Conservation (phyloP, 2,797 vertebrate genomes). For the Heterohyrax brucei region DNA sequence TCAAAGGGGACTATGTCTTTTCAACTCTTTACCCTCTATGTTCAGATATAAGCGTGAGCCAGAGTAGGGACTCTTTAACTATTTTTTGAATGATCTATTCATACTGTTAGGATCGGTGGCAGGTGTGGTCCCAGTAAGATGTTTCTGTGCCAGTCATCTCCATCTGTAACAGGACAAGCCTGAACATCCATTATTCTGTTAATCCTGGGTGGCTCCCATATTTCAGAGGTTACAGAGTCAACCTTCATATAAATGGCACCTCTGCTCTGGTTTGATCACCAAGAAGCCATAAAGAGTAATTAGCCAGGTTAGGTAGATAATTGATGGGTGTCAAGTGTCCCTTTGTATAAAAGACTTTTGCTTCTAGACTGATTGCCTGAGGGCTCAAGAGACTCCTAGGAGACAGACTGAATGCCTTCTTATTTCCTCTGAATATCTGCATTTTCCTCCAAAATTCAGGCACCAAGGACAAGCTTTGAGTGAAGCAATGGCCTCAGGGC, state of each 20-base stretch:
- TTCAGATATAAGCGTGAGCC: not conserved
- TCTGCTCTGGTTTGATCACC: conserved; percentile 72
- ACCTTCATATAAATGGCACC: conserved; percentile 64
- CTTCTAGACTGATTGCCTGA: conserved; percentile 70
- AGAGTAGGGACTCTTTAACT: not conserved
- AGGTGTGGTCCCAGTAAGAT: conserved; percentile 5
- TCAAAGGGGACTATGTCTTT: not conserved
- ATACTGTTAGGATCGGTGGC: not conserved
- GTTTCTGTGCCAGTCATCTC: not conserved
- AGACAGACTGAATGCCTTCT: conserved; percentile 30
- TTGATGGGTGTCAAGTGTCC: conserved; percentile 73
- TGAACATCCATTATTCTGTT: conserved; percentile 37
- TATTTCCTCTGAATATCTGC: conserved; percentile 56
- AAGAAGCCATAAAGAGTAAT: conserved; percentile 79
- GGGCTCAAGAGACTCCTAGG: conserved; percentile 40
- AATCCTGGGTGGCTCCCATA: conserved; percentile 45
- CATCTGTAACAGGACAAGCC: conserved; percentile 5
- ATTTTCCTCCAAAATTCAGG: conserved; percentile 74
- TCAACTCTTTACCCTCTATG: conserved; percentile 6
- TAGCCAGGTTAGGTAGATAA: conserved; percentile 74
- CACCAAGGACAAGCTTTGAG: conserved; percentile 41
- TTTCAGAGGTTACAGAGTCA: conserved; percentile 75
- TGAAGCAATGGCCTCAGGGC: conserved; percentile 50
- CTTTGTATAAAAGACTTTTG: conserved; percentile 75
- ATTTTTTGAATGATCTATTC: not conserved